Evolutionary conservation across 2,888 invertebrate species (phyloP).

Genomic region (Tiliacea aurago): DNA sequence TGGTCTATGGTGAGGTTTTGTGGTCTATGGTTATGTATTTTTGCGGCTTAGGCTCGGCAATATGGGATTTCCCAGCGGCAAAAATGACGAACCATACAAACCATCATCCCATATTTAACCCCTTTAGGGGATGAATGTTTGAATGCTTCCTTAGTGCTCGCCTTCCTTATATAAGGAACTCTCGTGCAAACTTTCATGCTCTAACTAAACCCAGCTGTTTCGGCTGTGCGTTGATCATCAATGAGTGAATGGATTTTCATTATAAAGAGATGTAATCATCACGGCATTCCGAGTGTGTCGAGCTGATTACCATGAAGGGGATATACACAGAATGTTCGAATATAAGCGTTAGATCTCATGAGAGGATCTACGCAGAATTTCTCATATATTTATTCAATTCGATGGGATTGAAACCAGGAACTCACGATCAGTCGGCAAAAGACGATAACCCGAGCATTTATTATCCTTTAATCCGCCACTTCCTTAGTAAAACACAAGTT

Average conservation of each 20-base stretch:
- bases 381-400: background rate
- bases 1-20: background rate
- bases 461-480: conserved; percentile 4
- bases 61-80: background rate
- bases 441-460: background rate
- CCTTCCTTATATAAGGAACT: background rate
- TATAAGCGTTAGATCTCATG: background rate
- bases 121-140: background rate
- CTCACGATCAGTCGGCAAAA: background rate
- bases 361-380: background rate
- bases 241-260: background rate
- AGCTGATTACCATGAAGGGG: too few relatives aligned
- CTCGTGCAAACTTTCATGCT: background rate
- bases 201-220: background rate
- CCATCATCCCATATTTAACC: background rate
- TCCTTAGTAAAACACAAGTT: conserved; percentile 22
- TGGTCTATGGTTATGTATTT: background rate
- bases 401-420: background rate
- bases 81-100: background rate
- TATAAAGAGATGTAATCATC: too few relatives aligned
- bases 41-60: background rate
- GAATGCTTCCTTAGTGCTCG: background rate
- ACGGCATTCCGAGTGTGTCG: too few relatives aligned
- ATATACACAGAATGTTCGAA: background rate
- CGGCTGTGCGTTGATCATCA: background rate